Evolutionary conservation across 2,797 vertebrate species (phyloP).

Genomic region (Spinus pinus): DNA sequence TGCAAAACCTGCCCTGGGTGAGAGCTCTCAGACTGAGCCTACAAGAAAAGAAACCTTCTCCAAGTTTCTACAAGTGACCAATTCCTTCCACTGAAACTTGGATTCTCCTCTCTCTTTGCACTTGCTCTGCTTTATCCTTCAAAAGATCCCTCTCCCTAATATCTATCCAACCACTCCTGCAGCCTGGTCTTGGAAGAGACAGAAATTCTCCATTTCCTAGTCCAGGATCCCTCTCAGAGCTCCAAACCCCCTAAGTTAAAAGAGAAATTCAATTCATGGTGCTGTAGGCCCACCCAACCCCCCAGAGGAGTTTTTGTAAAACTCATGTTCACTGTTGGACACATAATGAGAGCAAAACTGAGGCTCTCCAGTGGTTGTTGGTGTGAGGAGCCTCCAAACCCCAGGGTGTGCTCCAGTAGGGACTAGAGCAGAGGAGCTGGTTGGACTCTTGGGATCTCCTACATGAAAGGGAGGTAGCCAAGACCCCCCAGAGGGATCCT

Average conservation of each 20-base stretch:
- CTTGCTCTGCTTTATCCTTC: not conserved
- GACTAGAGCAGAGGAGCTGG: not conserved
- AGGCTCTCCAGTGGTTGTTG: not conserved
- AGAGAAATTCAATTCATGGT: not conserved
- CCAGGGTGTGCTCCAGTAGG: not conserved
- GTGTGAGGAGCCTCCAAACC: not conserved
- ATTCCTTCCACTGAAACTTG: not conserved
- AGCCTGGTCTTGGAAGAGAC: not conserved
- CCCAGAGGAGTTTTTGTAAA: not conserved
- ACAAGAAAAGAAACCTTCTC: not conserved
- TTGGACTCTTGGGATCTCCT: not conserved
- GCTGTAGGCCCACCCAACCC: not conserved
- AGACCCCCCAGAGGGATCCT: not conserved
- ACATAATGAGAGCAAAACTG: not conserved
- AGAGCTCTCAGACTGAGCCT: not conserved
- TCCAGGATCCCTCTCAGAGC: not conserved
- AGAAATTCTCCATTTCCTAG: not conserved
- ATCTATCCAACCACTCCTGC: not conserved
- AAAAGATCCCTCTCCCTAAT: not conserved
- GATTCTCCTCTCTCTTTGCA: not conserved
- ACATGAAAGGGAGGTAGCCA: accelerated
- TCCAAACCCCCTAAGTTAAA: not conserved
- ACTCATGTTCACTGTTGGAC: not conserved
- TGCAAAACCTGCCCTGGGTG: not conserved
- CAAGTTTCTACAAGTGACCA: no score